Conservation (phyloP, 2,888 invertebrate genomes). For the Xestia ashworthii region DNA sequence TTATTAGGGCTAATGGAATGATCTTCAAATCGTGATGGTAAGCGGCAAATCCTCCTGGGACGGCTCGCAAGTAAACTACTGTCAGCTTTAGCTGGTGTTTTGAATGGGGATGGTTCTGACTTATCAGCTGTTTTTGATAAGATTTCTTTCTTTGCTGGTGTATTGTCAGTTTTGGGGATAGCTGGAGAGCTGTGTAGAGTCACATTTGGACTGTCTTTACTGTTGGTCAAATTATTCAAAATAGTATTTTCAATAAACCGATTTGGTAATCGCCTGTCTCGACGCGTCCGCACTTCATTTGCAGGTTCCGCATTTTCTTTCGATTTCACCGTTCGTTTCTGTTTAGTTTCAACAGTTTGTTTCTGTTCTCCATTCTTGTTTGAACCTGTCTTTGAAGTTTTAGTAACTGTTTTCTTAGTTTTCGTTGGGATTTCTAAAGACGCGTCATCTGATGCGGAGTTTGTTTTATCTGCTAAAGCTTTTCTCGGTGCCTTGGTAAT, state of each 20-base stretch:
- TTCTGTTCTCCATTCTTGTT: slow-evolving; percentile 26
- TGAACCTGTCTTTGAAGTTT: slow-evolving; percentile 24
- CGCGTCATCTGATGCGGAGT: slow-evolving; percentile 84
- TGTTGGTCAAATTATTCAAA: slow-evolving; percentile 72
- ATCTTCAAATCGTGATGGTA: slow-evolving; percentile 83
- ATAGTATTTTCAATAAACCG: slow-evolving; percentile 76
- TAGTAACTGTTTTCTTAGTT: slow-evolving; percentile 57
- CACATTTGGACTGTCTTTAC: slow-evolving; percentile 57
- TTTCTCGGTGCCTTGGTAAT: slow-evolving; percentile 73
- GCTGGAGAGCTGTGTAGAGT: slow-evolving; percentile 10
- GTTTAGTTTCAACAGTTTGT: slow-evolving; percentile 38
- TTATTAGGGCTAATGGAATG: slow-evolving; percentile 83
- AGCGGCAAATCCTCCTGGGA: slow-evolving; percentile 80
- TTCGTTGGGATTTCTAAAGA: slow-evolving; percentile 68
- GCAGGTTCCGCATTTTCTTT: slow-evolving; percentile 35
- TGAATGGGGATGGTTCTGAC: slow-evolving; percentile 68
- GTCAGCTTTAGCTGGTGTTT: slow-evolving; percentile 73
- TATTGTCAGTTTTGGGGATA: slow-evolving; percentile 2
- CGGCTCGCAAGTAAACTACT: slow-evolving; percentile 74
- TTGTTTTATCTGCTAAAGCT: slow-evolving; percentile 85
- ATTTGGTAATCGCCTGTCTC: slow-evolving; percentile 78
- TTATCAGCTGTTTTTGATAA: slow-evolving; percentile 44
- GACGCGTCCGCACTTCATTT: slow-evolving; percentile 70
- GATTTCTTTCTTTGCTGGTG: slow-evolving; percentile 33
- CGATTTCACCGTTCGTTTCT: slow-evolving; percentile 10